Evolutionary conservation across 2,797 vertebrate species (phyloP).

Genomic region (Schizopygopsis pylzovi): DNA sequence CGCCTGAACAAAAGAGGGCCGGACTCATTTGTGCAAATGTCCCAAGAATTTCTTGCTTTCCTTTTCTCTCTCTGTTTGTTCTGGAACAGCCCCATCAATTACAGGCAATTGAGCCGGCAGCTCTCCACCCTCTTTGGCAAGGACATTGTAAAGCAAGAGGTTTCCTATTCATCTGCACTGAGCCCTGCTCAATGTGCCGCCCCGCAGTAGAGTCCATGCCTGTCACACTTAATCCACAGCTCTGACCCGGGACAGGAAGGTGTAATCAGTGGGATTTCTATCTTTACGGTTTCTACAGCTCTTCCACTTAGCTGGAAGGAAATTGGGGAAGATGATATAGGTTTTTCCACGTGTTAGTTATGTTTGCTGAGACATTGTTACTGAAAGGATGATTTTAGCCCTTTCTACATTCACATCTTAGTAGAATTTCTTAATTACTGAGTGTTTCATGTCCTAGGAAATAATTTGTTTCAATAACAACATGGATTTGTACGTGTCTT

Average conservation of each 20-base stretch:
- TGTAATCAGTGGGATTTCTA: slow-evolving; percentile 45
- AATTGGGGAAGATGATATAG: background rate
- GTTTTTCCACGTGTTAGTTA: background rate
- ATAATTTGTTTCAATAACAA: background rate
- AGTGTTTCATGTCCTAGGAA: background rate
- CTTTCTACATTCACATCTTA: background rate
- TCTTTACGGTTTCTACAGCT: background rate
- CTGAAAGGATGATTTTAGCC: background rate
- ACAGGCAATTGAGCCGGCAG: slow-evolving; percentile 43
- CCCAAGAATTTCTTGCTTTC: slow-evolving; percentile 45
- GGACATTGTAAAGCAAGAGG: slow-evolving; percentile 27
- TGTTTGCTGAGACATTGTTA: background rate
- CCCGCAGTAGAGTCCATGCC: slow-evolving; percentile 37
- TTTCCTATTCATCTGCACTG: slow-evolving; percentile 32
- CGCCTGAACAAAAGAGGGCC: slow-evolving; percentile 38
- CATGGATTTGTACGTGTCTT: background rate
- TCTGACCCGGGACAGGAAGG: slow-evolving; percentile 11
- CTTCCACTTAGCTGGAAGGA: background rate
- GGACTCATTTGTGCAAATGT: slow-evolving; percentile 44
- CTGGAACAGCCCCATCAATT: slow-evolving; percentile 49
- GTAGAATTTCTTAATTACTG: background rate
- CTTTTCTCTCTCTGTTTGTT: slow-evolving; percentile 42
- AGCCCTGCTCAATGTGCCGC: slow-evolving; percentile 27
- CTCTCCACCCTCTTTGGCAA: slow-evolving; percentile 42
- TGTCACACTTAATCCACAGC: slow-evolving; percentile 51